Base-by-base conservation (phyloP, 2,888 invertebrate genomes). In the Beris morrisii region DNA sequence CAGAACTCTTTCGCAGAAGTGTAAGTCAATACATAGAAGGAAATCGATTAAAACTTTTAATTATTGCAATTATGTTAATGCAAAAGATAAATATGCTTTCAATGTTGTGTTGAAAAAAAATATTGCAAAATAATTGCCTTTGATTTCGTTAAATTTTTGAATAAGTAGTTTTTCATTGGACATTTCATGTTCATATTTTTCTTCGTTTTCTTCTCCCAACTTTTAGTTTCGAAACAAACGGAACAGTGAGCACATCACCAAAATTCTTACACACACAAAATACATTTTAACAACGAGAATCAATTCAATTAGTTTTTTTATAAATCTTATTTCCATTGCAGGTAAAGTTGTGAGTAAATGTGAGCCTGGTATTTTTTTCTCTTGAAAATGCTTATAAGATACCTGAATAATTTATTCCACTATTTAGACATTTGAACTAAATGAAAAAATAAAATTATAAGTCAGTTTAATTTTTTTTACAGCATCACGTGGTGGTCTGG, bases 401-500 rank as follows among this genome's bases (percentile, higher is more conserved):
- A 22, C 22, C 3, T 22, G 22, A 13, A 12, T 48, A 15, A 12
- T 13, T 6, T 48, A 48, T 48, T 44, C 15, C n/a, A 15, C 15
- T 48, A 13, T 12, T 12, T 48, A 2, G 1, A 48, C 7, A 13
- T 12, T 12, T 48, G 6, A 6, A 48, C 7, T 48, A 48, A 11
- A 7, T 15, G 48, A 48, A 44, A n/a, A 44, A 44, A 44, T 44
- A 44, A 44, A 44, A 12, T 44, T 44, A 3, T 12, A n/a, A 12
- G 9, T 44, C 44, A 44, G 44, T 48, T 48, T 6, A 48, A 48
- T 48, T 32, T 32, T 38, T 66, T n/a, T 75, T 69, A 7, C 64
- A 79, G 95, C 92, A 66, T 90, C 89, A 69, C 85, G 88, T 72
- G 89, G 90, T 69, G 88, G 88, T 70, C 81, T 91, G 71, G 90